Conservation (phyloP, 2,888 invertebrate genomes). For the Listrodromus nycthemerus region DNA sequence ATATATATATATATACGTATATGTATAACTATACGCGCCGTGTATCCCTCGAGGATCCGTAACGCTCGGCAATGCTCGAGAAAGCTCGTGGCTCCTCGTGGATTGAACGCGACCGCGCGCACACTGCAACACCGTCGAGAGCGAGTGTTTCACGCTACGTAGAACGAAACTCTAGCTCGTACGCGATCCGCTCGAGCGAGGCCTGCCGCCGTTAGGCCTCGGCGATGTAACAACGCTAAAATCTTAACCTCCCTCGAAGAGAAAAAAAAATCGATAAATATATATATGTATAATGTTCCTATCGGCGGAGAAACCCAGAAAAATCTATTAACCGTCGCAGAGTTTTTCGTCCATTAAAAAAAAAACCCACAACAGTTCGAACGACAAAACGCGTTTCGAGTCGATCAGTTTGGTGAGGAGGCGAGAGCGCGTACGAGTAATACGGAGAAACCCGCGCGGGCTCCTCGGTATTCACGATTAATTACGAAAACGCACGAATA, state of each 20-base stretch:
- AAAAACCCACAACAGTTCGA: background rate
- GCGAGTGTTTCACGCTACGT: constrained; percentile 80
- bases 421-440: constrained; percentile 27
- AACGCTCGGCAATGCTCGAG: constrained; percentile 71
- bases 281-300: background rate
- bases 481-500: constrained; percentile 74
- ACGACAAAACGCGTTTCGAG: constrained; percentile 1
- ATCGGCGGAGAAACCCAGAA: constrained; percentile 15
- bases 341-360: background rate
- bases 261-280: background rate
- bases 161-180: constrained; percentile 80
- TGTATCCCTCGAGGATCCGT: constrained; percentile 8
- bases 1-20: constrained; percentile 23
- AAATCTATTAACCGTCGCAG: background rate
- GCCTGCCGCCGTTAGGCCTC: constrained; percentile 78
- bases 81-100: constrained; percentile 74
- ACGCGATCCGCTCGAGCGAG: constrained; percentile 82
- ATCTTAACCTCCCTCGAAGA: background rate
- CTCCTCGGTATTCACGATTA: constrained; percentile 72
- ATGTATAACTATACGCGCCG: background rate
- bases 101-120: constrained; percentile 79
- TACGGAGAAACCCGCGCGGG: constrained; percentile 59
- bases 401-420: background rate
- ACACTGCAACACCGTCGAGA: constrained; percentile 74
- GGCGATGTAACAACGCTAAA: constrained; percentile 24